These are phyloP conservation scores for Aurelia sp. DNA, from an alignment of 30 jellyfish, hydroid and myxozoan genomes.

Conservation along the genomic window DNA sequence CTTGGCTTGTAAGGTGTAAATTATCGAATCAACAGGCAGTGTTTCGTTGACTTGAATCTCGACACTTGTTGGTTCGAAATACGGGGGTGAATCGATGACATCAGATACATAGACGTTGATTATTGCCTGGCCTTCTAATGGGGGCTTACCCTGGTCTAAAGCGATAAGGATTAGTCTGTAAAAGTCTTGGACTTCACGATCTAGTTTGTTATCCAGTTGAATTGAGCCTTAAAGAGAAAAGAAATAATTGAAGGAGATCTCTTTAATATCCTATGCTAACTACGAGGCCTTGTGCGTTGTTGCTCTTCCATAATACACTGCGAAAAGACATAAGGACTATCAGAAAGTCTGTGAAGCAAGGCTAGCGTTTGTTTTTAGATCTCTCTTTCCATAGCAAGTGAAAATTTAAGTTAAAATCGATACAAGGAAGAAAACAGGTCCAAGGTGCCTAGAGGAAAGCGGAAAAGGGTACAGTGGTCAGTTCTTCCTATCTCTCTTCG, in stretches of 20 bases:
- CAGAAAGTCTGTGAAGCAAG: no score
- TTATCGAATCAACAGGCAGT: constrained; percentile 16
- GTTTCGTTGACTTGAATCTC: constrained; percentile 41
- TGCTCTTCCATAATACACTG: no score
- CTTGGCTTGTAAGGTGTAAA: constrained; percentile 53
- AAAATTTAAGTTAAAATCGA: no score
- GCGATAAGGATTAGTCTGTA: constrained; percentile 46
- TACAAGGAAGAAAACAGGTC: no score
- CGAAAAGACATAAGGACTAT: no score
- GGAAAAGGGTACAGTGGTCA: no score
- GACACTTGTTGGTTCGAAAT: constrained; percentile 50
- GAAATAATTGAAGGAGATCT: neutral
- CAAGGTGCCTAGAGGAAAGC: no score
- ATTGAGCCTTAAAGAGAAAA: constrained; percentile 34
- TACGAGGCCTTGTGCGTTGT: no score
- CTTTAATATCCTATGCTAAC: no score
- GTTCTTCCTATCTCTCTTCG: no score
- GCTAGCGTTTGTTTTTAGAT: no score
- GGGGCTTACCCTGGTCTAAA: constrained; percentile 57
- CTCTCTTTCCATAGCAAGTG: no score
- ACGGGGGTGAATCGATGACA: constrained; percentile 73
- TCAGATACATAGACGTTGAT: constrained; percentile 40
- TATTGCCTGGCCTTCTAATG: constrained; percentile 47
- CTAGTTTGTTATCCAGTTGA: constrained; percentile 38
- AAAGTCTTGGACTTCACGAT: constrained; percentile 49